Evolutionary conservation across 2,888 invertebrate species (phyloP), one percentile per base, ranked within the genome.

Genomic region (Aleiodes testaceus): DNA sequence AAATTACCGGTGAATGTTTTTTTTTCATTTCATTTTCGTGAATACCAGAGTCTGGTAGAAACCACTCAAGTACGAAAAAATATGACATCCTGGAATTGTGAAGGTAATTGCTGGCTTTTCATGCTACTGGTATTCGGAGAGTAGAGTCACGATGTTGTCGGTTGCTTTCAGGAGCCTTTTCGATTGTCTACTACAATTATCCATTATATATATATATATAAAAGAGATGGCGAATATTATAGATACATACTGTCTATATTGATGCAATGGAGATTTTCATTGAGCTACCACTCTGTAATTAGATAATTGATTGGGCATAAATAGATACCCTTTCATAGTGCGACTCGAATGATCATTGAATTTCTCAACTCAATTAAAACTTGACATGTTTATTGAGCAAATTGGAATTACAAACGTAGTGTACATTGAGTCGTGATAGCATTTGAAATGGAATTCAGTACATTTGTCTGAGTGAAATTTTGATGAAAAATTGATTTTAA

Each of bases 1-100:
- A 64, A 36, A 36, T 36, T 66, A 72, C 69, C 69, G 67, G 42
- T 67, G 65, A 20, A 44, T 36, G 26, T 16, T 22, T 44, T 44
- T 16, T 3, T 64, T 45, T 50, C 66, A 20, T 69, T 45, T 50
- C 20, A 36, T 26, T 18, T 64, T 26, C 44, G 53, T 67, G 42
- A 42, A 26, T 26, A 6, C 30, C 36, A 36, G 36, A 11, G 9
- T 36, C 36, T 36, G 36, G 9, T 9, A 47, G n/a, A 22, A 52
- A 52, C 22, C 52, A 52, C 52, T 52, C 52, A 5, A 22, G 22
- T 52, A 22, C 12, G 22, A n/a, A 20, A 18, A 20, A 16, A 52
- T n/a, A 22, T 18, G 53, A 18, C 42, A 42, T 59, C 16, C 36
- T 14, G 16, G 42, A 59, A 16, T 42, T 59, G 18, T 59, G 18